These are phyloP conservation scores for Leucoma salicis DNA, from an alignment of 2,888 invertebrate species.

Conservation along the genomic window DNA sequence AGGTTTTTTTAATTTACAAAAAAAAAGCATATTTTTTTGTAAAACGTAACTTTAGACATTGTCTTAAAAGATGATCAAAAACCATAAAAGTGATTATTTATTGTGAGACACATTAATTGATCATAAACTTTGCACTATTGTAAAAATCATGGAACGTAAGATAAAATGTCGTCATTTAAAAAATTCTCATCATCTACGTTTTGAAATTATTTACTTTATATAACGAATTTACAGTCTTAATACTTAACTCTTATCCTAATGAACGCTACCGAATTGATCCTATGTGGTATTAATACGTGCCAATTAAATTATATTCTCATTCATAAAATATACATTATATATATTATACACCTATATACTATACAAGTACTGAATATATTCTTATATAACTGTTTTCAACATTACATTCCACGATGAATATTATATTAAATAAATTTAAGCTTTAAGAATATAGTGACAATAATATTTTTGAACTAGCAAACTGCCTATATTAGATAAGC, in stretches of 20 bases:
- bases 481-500: conserved; percentile 45
- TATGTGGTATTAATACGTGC: conserved; percentile 36
- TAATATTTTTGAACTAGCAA: conserved; percentile 38
- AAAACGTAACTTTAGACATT: too few relatives aligned
- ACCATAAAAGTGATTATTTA: too few relatives aligned
- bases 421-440: conserved; percentile 32
- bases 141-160: too few relatives aligned
- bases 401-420: conserved; percentile 41
- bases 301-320: conserved; percentile 33
- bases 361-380: conserved; percentile 25
- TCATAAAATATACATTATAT: conserved; percentile 13
- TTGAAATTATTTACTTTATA: conserved; percentile 12
- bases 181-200: too few relatives aligned
- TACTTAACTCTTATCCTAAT: conserved; percentile 21
- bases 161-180: too few relatives aligned
- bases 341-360: conserved; percentile 17
- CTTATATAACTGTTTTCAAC: conserved; percentile 29
- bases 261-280: conserved; percentile 17
- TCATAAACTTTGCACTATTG: too few relatives aligned
- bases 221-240: conserved; percentile 18
- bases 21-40: too few relatives aligned
- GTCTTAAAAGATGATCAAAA: too few relatives aligned
- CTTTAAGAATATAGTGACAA: conserved; percentile 51
- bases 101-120: too few relatives aligned
- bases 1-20: too few relatives aligned